Evolutionary conservation across 2,888 invertebrate species (phyloP).

Genomic region (Cinara cedri): DNA sequence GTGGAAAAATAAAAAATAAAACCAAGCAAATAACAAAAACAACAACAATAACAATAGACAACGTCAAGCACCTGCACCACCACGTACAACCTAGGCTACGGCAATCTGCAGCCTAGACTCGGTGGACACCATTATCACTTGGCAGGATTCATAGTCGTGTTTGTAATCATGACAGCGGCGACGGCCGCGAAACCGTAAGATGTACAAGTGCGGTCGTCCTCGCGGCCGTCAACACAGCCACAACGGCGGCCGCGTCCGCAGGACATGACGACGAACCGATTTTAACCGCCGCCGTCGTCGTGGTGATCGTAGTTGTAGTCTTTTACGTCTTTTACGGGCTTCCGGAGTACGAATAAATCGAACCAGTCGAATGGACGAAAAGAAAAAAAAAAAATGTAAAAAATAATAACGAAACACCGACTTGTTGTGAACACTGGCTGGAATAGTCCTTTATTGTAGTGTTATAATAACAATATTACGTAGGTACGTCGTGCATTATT

Average conservation of each 20-base stretch:
- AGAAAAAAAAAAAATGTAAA: background rate
- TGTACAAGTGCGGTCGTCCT: background rate
- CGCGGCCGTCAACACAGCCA: constrained; percentile 10
- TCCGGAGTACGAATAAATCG: background rate
- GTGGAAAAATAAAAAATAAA: too few relatives aligned
- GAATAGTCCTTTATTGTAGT: too few relatives aligned
- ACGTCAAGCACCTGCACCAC: background rate
- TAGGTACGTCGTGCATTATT: background rate
- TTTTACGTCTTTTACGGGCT: too few relatives aligned
- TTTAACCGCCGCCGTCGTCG: background rate
- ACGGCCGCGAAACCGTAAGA: constrained; percentile 13
- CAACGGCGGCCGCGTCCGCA: constrained; percentile 1
- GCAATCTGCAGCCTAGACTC: constrained; percentile 42
- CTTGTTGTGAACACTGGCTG: too few relatives aligned
- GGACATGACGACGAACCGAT: constrained; percentile 30
- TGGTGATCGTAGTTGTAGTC: background rate
- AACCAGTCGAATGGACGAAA: background rate
- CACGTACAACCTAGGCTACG: constrained; percentile 51
- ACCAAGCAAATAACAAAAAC: background rate
- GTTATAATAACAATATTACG: constrained; percentile 10
- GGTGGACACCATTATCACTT: constrained; percentile 53
- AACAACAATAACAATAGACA: background rate
- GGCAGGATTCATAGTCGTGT: constrained; percentile 31
- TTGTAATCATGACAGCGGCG: background rate
- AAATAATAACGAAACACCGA: background rate